These are phyloP conservation scores for Lasioglossum villosulum DNA, from an alignment of 2,888 invertebrate species.

Conservation along the genomic window DNA sequence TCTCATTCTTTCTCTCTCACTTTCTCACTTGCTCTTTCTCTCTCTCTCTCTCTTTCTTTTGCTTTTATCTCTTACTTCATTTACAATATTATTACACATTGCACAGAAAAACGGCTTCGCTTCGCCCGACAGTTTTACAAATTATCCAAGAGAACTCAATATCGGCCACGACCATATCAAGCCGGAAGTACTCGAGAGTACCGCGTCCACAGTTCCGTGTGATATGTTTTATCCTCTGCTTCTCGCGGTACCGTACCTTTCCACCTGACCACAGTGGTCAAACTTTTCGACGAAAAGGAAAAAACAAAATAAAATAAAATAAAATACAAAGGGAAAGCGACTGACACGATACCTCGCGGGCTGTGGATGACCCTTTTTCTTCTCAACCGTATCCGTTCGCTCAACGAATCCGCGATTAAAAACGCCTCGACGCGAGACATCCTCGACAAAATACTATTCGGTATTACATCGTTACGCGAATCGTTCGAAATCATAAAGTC, in stretches of 20 bases:
- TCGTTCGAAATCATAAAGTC: slow-evolving; percentile 21
- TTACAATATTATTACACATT: slow-evolving; percentile 76
- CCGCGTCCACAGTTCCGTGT: slow-evolving; percentile 66
- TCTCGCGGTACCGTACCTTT: slow-evolving; percentile 29
- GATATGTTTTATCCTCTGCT: slow-evolving; percentile 69
- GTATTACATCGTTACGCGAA: slow-evolving; percentile 35
- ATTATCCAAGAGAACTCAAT: slow-evolving; percentile 67
- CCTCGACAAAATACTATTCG: slow-evolving; percentile 51
- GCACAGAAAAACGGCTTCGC: slow-evolving; percentile 76
- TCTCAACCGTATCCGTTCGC: slow-evolving; percentile 23
- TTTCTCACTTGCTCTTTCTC: not conserved
- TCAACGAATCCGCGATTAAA: slow-evolving; percentile 23
- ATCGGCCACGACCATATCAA: slow-evolving; percentile 67
- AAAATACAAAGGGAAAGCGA: slow-evolving; percentile 18
- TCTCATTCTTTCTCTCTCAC: not conserved
- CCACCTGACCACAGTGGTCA: not conserved
- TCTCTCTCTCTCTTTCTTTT: not conserved
- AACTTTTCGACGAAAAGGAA: slow-evolving; percentile 22
- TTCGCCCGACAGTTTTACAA: slow-evolving; percentile 59
- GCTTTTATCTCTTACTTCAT: slow-evolving; percentile 56
- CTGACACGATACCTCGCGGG: slow-evolving; percentile 30
- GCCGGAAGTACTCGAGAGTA: slow-evolving; percentile 67
- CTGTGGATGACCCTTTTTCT: not conserved
- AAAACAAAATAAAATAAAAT: not conserved
- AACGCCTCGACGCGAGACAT: not conserved